Evolutionary conservation across 2,113 vertebrate genomes (phyloP).

Genomic region (Hippolais icterina): DNA sequence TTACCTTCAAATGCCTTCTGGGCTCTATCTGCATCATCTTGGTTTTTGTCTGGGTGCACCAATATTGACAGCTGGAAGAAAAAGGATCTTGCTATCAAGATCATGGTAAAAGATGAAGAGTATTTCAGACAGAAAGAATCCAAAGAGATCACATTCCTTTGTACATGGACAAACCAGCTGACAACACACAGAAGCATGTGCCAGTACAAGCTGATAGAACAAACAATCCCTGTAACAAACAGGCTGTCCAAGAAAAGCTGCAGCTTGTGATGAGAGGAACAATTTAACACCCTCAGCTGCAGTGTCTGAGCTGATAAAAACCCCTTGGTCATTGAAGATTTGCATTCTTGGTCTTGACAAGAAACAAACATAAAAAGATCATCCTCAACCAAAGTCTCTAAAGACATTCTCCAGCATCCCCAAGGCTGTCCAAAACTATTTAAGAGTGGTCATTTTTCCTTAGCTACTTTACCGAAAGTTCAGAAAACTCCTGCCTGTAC

Average conservation of each 20-base stretch:
- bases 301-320: background rate
- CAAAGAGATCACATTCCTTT: background rate
- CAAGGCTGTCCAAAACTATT: background rate
- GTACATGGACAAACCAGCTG: background rate
- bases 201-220: background rate
- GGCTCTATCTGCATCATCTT: constrained; percentile 90
- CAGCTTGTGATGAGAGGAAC: background rate
- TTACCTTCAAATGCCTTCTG: constrained; percentile 98
- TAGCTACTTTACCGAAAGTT: background rate
- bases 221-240: background rate
- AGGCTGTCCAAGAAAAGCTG: background rate
- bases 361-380: background rate
- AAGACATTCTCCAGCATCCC: background rate
- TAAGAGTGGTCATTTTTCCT: background rate
- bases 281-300: background rate
- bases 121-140: background rate
- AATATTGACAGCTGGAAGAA: constrained; percentile 89
- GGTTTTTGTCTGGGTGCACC: constrained; percentile 99
- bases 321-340: background rate
- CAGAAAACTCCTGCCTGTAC: background rate
- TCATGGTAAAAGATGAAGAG: background rate
- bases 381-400: background rate
- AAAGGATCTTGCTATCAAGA: background rate
- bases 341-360: background rate
- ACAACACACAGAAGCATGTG: background rate